Evolutionary conservation across 2,888 invertebrate genomes (phyloP), one percentile per base, ranked within the genome.

Genomic region (Ectobius pallidus): DNA sequence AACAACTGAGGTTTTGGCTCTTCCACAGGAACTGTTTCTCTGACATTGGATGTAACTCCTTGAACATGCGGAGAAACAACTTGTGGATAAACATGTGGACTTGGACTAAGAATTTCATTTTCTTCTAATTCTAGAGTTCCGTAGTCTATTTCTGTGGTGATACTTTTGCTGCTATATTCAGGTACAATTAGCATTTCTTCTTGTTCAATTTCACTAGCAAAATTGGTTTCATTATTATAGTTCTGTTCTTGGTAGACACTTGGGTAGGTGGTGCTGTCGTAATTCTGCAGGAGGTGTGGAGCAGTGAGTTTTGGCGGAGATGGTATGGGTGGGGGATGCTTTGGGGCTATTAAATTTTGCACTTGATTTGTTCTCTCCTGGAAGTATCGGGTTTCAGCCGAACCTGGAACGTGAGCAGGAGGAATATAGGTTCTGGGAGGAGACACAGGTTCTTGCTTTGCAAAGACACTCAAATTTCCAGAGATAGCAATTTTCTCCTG

Each of bases 201-300:
- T 62, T 70, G 25, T 30, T 62, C 32, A 27, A 2, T 42, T n/a
- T n/a, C n/a, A n/a, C n/a, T n/a, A n/a, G n/a, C n/a, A 25, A 25
- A 20, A 69, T 52, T 4, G 1, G 27, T 18, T 20, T n/a, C 20
- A 55, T 42, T 32, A 20, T 55, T n/a, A 68, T n/a, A 27, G 49
- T 30, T 16, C 18, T 68, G 49, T 18, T 68, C 22, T n/a, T 32
- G 16, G 22, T 49, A 68, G 11, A 18, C 14, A 4, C 49, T 22
- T 49, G 46, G 16, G 39, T 20, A 18, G 46, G 6, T 18, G 1
- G 27, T 6, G 16, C 77, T 68, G 39, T 81, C 79, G 69, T 81
- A 76, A 32, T 75, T 75, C 20, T 77, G 75, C 25, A 86, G 85
- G 25, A 86, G 82, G 76, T 84, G 83, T 3, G 86, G 86, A 0